Evolutionary conservation across 2,113 vertebrate genomes (phyloP), one percentile per base, ranked within the genome.

Genomic region (Aythya baeri): DNA sequence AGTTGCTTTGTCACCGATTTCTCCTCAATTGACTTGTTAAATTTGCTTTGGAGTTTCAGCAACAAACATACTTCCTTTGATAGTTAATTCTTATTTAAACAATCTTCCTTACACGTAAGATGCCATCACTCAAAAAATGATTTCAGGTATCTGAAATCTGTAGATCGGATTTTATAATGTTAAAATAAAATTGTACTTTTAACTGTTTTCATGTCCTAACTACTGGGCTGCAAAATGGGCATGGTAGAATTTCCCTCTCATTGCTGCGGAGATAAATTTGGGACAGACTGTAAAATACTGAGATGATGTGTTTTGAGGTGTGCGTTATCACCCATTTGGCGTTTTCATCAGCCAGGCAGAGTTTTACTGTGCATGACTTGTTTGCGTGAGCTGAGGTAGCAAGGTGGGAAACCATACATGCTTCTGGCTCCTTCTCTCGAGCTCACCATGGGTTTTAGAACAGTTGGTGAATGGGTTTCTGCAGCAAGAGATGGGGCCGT

Each of bases 31-130:
- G 62, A 49, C 34, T 89, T 73, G 22, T 61, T 82, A 70, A 57
- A 72, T 80, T 85, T 91, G 31, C 75, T 92, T 66, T 94, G 78
- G n/a, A 58, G 26, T 79, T 94, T 82, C 54, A 85, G 50, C 50
- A 89, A 50, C 17, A 36, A 85, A 55, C 11, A 3, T 16, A 34
- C 44, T 81, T 66, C 20, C 70, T 90, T 46, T 82, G 29, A 15
- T 82, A 66, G 54, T 43, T 65, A 34, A 31, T 43, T 49, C 32
- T 63, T 77, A 5, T 66, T 87, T 58, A 68, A 71, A 81, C 82
- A 34, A n/a, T 26, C 32, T 59, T 85, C 34, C 46, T 89, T 68
- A 46, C 12, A 75, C 54, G 17, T 54, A 32, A 67, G 54, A 15
- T 93, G 52, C 41, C n/a, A 11, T 87, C 32, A 52, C 74, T 75